Conservation (phyloP, 2,888 invertebrate genomes). For the Clanis bilineata region DNA sequence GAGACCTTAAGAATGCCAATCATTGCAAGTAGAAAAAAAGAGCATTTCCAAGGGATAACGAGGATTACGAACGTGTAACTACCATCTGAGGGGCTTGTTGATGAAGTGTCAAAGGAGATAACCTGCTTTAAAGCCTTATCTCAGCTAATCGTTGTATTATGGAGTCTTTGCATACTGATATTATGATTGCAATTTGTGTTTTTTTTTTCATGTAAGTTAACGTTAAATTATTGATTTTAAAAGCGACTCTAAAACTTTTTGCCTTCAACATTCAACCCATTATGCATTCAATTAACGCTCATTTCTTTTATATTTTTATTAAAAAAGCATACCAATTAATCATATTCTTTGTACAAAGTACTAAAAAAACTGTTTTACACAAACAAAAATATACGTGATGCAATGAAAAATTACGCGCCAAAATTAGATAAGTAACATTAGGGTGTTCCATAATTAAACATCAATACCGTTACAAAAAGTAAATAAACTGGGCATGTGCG, state of each 20-base stretch:
- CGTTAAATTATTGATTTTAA: too few species aligned
- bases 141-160: not conserved
- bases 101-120: not conserved
- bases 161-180: not conserved
- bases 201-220: not conserved
- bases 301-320: constrained; percentile 8
- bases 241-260: not conserved
- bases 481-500: constrained; percentile 79
- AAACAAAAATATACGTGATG: constrained; percentile 19
- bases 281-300: not conserved
- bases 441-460: constrained; percentile 81
- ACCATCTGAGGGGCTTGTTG: not conserved
- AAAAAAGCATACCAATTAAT: constrained; percentile 1
- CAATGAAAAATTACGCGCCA: constrained; percentile 65
- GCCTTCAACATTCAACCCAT: not conserved
- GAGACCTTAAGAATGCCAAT: too few species aligned
- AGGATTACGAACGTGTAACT: not conserved
- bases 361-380: constrained; percentile 10
- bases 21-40: too few species aligned
- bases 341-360: not conserved
- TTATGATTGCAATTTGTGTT: not conserved
- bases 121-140: not conserved
- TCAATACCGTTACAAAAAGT: constrained; percentile 82
- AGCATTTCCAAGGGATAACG: not conserved
- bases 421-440: constrained; percentile 70